phyloP scores from a whole-genome alignment of 2,113 vertebrate genomes.

The Panthera leo region DNA sequence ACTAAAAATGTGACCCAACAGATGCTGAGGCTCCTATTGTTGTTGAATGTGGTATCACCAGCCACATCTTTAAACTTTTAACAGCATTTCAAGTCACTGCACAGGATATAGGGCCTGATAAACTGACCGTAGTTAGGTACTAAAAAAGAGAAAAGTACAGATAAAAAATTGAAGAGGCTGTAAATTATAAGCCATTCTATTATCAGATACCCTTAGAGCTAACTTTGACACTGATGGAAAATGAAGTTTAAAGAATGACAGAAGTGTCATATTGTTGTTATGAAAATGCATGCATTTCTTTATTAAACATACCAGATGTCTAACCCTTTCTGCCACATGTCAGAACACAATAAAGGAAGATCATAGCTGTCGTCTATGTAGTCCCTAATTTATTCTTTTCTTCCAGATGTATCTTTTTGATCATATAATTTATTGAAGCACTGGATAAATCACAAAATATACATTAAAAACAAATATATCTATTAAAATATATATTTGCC shows the following conservation, averaged over 20 bases:
- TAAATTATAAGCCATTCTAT: background rate
- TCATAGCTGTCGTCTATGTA: background rate
- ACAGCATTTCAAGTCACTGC: constrained; percentile 36
- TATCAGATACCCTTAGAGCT: background rate
- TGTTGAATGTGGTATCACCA: background rate
- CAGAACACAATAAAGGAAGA: background rate
- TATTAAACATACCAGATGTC: background rate
- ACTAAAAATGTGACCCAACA: background rate
- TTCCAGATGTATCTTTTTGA: background rate
- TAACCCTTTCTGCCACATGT: background rate
- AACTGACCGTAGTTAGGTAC: background rate
- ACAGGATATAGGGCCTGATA: background rate
- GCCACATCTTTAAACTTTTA: background rate
- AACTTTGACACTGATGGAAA: background rate
- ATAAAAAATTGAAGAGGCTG: background rate
- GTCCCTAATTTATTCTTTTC: background rate
- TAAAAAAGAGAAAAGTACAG: background rate
- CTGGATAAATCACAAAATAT: background rate
- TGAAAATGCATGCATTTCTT: background rate
- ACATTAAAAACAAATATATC: background rate
- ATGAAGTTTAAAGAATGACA: background rate
- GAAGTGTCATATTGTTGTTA: background rate
- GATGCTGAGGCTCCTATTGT: background rate
- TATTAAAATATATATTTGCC: background rate
- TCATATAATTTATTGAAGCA: background rate